Percentiles rank a stretch among this genome's conserved stretches.
These are phyloP conservation scores for Salpingus planirostris DNA, from an alignment of 2,888 invertebrate species.

Conservation along the genomic window DNA sequence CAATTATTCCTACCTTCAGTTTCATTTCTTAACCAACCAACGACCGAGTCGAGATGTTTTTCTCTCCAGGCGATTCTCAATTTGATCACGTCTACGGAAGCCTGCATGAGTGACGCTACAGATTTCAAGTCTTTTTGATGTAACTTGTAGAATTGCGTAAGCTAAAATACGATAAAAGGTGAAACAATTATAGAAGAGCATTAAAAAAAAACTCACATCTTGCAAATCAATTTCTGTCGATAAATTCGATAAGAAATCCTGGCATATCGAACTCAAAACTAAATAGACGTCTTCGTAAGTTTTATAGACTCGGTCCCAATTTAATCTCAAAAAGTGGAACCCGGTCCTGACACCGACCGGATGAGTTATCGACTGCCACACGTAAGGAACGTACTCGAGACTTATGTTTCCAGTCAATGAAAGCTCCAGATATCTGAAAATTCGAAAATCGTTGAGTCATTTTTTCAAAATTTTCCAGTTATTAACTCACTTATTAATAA, in stretches of 20 bases:
- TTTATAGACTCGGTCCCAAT: conserved; percentile 35
- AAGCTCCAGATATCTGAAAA: conserved; percentile 34
- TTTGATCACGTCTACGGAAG: conserved; percentile 36
- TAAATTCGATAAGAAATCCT: conserved; percentile 34
- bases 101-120: conserved; percentile 31
- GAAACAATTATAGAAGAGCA: no score
- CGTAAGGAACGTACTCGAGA: conserved; percentile 32
- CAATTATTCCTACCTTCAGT: no score
- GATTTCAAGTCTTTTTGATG: conserved; percentile 32
- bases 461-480: conserved; percentile 2
- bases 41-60: conserved; percentile 30
- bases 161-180: conserved; percentile 24
- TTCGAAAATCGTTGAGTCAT: conserved; percentile 1
- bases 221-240: conserved; percentile 36
- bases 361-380: conserved; percentile 37
- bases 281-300: conserved; percentile 31
- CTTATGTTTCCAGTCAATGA: conserved; percentile 32
- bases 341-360: conserved; percentile 34
- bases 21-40: conserved; percentile 26
- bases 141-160: conserved; percentile 34
- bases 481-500: conserved; percentile 47
- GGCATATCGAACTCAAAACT: conserved; percentile 34
- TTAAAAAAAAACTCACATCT: conserved; percentile 35
- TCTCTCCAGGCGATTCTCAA: conserved; percentile 34
- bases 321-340: conserved; percentile 34